Evolutionary conservation across 2,888 invertebrate genomes (phyloP).

Genomic region (Cerastis leucographa): DNA sequence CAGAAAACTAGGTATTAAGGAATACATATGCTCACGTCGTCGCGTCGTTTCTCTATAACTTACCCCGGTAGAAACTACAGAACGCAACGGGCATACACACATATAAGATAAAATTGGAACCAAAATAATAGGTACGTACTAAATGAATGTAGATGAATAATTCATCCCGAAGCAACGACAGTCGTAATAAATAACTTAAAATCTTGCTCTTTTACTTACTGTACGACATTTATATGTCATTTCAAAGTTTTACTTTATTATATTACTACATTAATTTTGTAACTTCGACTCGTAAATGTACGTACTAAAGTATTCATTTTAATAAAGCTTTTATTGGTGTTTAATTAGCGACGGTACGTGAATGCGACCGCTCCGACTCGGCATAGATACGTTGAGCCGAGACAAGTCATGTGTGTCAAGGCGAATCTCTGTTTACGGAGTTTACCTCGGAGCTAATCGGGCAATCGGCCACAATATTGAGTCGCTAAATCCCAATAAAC

Average conservation of each 20-base stretch:
- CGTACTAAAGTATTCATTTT: conserved; percentile 71
- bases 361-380: conserved; percentile 70
- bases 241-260: conserved; percentile 51
- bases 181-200: conserved; percentile 40
- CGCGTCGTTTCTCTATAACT: too few species aligned
- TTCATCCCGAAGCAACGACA: conserved; percentile 16
- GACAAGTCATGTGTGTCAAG: conserved; percentile 81
- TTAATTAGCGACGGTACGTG: conserved; percentile 82
- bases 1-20: background rate
- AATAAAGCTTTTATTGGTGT: conserved; percentile 81
- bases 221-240: conserved; percentile 49
- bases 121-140: background rate
- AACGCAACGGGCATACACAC: background rate
- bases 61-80: background rate
- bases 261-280: conserved; percentile 69
- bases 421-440: conserved; percentile 75
- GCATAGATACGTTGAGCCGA: conserved; percentile 50
- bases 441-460: conserved; percentile 65
- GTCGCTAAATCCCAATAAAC: conserved; percentile 79
- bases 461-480: conserved; percentile 70
- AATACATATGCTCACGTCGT: background rate
- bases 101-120: background rate
- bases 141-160: background rate
- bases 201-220: conserved; percentile 47
- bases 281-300: conserved; percentile 70